These are phyloP conservation scores for Glandiceps talaboti DNA, from an alignment of 53 echinoderm and acorn worm species.

Conservation along the genomic window DNA sequence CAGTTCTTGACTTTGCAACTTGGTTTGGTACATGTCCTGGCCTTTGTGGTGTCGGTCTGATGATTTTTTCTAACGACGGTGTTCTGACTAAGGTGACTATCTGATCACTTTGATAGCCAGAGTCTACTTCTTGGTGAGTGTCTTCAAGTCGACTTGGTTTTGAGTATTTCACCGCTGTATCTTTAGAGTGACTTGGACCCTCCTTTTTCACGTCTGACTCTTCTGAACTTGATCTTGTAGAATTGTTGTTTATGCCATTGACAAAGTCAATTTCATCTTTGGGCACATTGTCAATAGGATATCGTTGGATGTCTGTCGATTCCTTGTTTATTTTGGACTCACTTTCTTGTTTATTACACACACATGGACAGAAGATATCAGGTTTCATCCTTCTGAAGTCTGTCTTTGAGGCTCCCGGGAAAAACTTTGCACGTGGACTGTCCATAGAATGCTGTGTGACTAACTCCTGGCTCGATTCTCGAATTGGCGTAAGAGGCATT, in stretches of 20 bases:
- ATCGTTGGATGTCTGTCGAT: not conserved
- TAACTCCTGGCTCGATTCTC: not conserved
- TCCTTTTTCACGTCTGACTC: not conserved
- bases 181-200: not conserved
- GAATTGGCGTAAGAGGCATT: not conserved
- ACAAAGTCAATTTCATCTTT: too few relatives aligned
- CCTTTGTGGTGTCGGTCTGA: not conserved
- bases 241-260: too few relatives aligned
- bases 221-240: too few relatives aligned
- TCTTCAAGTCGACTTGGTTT: not conserved
- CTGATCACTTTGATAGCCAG: not conserved
- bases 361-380: too few relatives aligned
- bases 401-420: not conserved
- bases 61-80: not conserved
- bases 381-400: not conserved
- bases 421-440: not conserved
- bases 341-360: too few relatives aligned
- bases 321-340: not conserved
- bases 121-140: not conserved
- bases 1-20: not conserved
- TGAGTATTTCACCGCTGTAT: not conserved
- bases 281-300: not conserved
- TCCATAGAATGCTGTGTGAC: not conserved
- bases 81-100: not conserved
- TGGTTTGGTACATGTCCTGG: not conserved